These are phyloP conservation scores for Asbolus verrucosus DNA, from an alignment of 1,140 invertebrate species.

Conservation along the genomic window DNA sequence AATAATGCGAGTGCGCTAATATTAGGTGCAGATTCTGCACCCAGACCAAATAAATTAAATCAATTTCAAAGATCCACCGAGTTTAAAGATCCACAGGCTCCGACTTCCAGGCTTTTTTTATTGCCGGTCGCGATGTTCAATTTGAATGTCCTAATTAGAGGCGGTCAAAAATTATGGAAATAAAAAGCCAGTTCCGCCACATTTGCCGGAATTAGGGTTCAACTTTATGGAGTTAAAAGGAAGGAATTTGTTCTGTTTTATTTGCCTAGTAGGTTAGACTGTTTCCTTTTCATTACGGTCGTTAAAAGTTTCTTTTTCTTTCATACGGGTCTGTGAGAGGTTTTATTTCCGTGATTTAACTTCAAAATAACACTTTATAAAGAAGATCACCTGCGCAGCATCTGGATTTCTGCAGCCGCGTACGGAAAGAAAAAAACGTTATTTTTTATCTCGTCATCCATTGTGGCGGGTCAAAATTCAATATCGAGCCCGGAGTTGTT, in stretches of 20 bases:
- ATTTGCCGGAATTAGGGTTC: constrained; percentile 22
- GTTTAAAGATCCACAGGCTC: too few relatives aligned
- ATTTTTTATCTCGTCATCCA: constrained; percentile 4
- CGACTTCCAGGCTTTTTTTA: too few relatives aligned
- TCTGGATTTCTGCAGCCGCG: background rate
- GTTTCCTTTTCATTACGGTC: constrained; percentile 51
- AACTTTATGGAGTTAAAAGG: constrained; percentile 24
- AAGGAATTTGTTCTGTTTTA: constrained; percentile 17
- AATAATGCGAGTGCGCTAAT: too few relatives aligned
- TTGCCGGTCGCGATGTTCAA: background rate
- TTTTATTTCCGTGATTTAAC: constrained; percentile 51
- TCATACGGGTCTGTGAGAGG: constrained; percentile 22
- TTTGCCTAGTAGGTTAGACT: constrained; percentile 41
- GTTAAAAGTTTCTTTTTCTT: constrained; percentile 52
- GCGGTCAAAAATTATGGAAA: constrained; percentile 22
- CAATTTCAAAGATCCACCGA: too few relatives aligned
- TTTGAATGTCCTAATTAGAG: background rate
- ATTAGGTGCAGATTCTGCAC: too few relatives aligned
- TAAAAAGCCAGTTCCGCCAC: constrained; percentile 8
- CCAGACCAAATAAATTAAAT: too few relatives aligned
- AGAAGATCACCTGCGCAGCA: constrained; percentile 34
- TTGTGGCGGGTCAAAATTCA: constrained; percentile 51
- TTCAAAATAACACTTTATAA: constrained; percentile 50
- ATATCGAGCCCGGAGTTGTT: constrained; percentile 51
- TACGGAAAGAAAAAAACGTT: background rate